Evolutionary conservation across 1,140 invertebrate genomes (phyloP), one percentile per base, ranked within the genome.

Genomic region (Platorchestia sp.): DNA sequence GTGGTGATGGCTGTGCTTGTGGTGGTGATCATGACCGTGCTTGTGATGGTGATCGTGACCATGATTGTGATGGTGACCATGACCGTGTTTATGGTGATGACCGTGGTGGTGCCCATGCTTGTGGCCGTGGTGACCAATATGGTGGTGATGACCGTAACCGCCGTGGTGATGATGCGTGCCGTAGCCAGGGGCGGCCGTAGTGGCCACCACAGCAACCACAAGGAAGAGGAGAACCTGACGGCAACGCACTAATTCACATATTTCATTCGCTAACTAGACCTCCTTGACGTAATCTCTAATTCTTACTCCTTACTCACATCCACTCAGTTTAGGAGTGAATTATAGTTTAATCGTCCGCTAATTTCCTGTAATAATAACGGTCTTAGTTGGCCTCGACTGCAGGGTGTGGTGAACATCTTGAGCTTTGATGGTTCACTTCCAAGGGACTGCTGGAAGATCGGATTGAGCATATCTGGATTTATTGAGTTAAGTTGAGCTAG

Each of bases 171-270:
- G n/a, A 36, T 93, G 91, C 19, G 19, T 42, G 40, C 91, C 91
- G 40, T 93, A 93, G 27, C 91, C 89, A 91, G 19, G 89, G 36
- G 22, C 89, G 22, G 89, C 42, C 22, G 22, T 91, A 36, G 43
- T 93, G 91, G 91, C 45, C 43, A 93, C 91, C 91, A 93, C 91
- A 19, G 91, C 91, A 6, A 93, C n/a, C 91, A 93, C 91, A 19
- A 93, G 91, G 36, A 93, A 45, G 43, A 93, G 91, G 27, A 93
- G 45, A 93, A 93, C 45, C 91, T 93, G 91, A 75, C 14, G 27
- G 27, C 59, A 75, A 36, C 10, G 36, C 14, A 75, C 3, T 22
- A 75, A 3, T 10, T 75, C 3, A 75, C 27, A 22, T 75, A 7
- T 51, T 6, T 51, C 47, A 7, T 19, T 6, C 19, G 47, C 19